A percentile compares a stretch with the other conserved stretches of the same genome.
Conservation (phyloP, 2,113 vertebrate genomes). For the Marmota flaviventris region DNA sequence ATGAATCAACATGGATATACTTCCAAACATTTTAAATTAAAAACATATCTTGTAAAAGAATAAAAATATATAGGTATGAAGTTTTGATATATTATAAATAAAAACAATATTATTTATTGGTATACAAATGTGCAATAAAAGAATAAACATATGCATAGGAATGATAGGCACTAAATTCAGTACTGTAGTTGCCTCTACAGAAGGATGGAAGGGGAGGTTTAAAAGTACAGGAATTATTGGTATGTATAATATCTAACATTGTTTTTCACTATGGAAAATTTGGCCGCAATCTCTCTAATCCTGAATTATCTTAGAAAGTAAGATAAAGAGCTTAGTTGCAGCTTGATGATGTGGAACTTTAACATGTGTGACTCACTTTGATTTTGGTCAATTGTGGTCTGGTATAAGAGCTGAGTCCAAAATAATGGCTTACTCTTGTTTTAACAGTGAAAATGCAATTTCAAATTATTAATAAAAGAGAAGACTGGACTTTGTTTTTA, state of each 20-base stretch:
- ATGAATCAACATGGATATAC: background rate
- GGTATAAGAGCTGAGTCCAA: background rate
- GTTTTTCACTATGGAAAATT: background rate
- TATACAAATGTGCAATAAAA: background rate
- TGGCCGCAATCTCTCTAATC: background rate
- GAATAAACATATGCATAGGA: background rate
- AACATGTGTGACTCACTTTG: background rate
- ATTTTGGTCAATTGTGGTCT: background rate
- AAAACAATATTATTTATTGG: background rate
- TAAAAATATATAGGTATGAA: background rate
- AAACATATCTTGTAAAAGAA: background rate
- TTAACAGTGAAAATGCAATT: background rate
- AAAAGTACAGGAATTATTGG: background rate
- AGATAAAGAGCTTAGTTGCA: background rate
- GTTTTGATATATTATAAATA: background rate
- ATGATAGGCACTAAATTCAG: constrained; percentile 17
- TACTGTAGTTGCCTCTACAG: background rate
- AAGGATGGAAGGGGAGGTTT: background rate
- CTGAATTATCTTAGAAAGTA: background rate
- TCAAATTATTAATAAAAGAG: background rate
- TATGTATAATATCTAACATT: background rate
- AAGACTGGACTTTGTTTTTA: background rate
- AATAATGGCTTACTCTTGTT: background rate
- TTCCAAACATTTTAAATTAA: background rate
- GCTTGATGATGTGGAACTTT: background rate